Conservation (phyloP, 1,140 invertebrate species). For the Ladona fulva region DNA sequence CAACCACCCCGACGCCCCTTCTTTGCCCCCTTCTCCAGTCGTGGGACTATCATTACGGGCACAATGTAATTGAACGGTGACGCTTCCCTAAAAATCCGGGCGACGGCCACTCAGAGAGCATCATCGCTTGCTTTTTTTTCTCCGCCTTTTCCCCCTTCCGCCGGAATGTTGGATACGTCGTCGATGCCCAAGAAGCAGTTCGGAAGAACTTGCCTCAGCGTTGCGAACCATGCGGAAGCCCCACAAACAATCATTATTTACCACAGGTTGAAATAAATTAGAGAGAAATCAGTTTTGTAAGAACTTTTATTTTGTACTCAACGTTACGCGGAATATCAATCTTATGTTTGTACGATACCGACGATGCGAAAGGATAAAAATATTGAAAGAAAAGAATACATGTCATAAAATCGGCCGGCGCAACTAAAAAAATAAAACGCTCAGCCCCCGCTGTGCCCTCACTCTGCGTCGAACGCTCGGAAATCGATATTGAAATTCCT, state of each 20-base stretch:
- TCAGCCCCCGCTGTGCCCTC: background rate
- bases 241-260: too few relatives aligned
- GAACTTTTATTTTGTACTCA: too few relatives aligned
- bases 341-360: too few relatives aligned
- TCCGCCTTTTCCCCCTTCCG: constrained; percentile 1
- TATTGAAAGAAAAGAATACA: too few relatives aligned
- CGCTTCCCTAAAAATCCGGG: constrained; percentile 24
- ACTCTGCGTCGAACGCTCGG: background rate
- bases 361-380: too few relatives aligned
- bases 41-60: constrained; percentile 26
- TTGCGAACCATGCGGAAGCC: too few relatives aligned
- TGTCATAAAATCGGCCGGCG: background rate
- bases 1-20: background rate
- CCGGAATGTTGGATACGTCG: background rate
- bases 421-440: background rate
- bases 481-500: constrained; percentile 7
- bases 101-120: constrained; percentile 22
- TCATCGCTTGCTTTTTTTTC: background rate
- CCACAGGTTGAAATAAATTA: too few relatives aligned
- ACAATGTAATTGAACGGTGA: constrained; percentile 26
- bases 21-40: background rate
- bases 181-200: constrained; percentile 1
- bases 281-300: too few relatives aligned
- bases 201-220: background rate
- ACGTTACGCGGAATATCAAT: too few relatives aligned